Conservation (phyloP, 1,140 invertebrate species). For the Pseudomyrmex pallidus region DNA sequence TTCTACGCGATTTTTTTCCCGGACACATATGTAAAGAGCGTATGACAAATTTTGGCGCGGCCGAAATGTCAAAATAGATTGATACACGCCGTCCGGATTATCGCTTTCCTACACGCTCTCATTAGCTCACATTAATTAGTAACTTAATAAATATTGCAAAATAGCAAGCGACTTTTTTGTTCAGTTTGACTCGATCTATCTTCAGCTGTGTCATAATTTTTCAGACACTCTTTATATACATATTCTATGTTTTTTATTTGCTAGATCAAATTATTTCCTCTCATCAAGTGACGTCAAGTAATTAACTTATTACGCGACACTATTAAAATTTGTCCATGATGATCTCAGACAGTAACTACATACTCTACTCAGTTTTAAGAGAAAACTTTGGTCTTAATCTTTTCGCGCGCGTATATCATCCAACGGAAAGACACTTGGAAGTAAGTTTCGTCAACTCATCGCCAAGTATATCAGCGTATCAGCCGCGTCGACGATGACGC, state of each 20-base stretch:
- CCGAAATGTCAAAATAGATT: too few relatives aligned
- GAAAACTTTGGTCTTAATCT: conserved; percentile 51
- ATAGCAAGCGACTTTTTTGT: too few relatives aligned
- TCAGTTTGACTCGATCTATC: too few relatives aligned
- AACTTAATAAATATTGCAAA: too few relatives aligned
- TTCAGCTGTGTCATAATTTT: not conserved
- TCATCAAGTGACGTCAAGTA: conserved; percentile 29
- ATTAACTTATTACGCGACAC: conserved; percentile 18
- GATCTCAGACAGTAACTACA: conserved; percentile 32
- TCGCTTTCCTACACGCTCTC: too few relatives aligned
- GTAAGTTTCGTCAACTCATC: conserved; percentile 57
- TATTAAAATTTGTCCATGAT: conserved; percentile 56
- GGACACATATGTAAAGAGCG: too few relatives aligned
- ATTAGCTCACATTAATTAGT: too few relatives aligned
- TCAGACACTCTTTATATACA: not conserved
- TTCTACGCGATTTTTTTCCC: too few relatives aligned
- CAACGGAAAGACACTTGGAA: conserved; percentile 53
- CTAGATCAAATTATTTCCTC: not conserved
- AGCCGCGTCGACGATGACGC: not conserved
- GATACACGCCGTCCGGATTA: too few relatives aligned
- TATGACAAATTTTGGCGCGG: too few relatives aligned
- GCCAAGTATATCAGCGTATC: conserved; percentile 47
- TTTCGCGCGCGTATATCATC: conserved; percentile 47
- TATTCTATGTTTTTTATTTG: not conserved
- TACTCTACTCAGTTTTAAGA: conserved; percentile 42